A percentile compares a stretch with the other conserved stretches of the same genome.
Conservation (phyloP, 2,113 vertebrate genomes). For the Austrofundulus limnaeus region DNA sequence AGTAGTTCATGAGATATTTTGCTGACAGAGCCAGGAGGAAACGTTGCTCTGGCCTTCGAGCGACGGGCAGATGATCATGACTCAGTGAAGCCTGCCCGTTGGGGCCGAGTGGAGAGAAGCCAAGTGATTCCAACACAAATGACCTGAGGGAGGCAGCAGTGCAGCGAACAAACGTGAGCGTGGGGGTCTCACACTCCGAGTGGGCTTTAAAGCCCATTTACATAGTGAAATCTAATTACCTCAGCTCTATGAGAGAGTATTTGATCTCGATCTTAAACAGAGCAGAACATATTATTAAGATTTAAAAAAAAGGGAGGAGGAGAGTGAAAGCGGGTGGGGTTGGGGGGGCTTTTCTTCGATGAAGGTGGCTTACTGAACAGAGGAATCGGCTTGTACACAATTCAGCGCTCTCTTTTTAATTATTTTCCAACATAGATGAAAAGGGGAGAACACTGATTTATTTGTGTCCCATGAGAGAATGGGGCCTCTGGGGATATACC, state of each 20-base stretch:
- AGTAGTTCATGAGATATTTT: too few relatives aligned
- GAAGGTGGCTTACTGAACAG: conserved; percentile 77
- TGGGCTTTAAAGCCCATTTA: conserved; percentile 79
- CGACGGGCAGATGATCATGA: background rate
- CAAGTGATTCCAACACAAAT: conserved; percentile 72
- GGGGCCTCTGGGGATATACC: conserved; percentile 47
- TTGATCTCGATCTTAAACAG: conserved; percentile 82
- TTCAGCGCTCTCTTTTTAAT: conserved; percentile 76
- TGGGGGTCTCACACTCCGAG: conserved; percentile 62
- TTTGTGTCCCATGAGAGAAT: conserved; percentile 70
- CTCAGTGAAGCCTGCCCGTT: conserved; percentile 19
- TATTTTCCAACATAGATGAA: conserved; percentile 72
- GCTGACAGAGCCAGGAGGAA: too few relatives aligned
- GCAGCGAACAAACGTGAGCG: conserved; percentile 75
- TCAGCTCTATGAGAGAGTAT: conserved; percentile 76
- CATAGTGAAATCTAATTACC: conserved; percentile 84
- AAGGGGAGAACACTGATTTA: conserved; percentile 73
- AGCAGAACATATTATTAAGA: conserved; percentile 80
- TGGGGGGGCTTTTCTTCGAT: conserved; percentile 60
- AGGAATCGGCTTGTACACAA: conserved; percentile 79
- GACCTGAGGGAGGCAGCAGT: conserved; percentile 84
- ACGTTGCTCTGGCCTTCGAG: too few relatives aligned
- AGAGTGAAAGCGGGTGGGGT: background rate
- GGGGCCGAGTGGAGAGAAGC: conserved; percentile 45
- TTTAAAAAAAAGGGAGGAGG: conserved; percentile 1